These are phyloP conservation scores for Ranitomeya variabilis DNA, from an alignment of 2,113 vertebrate species.

Conservation along the genomic window DNA sequence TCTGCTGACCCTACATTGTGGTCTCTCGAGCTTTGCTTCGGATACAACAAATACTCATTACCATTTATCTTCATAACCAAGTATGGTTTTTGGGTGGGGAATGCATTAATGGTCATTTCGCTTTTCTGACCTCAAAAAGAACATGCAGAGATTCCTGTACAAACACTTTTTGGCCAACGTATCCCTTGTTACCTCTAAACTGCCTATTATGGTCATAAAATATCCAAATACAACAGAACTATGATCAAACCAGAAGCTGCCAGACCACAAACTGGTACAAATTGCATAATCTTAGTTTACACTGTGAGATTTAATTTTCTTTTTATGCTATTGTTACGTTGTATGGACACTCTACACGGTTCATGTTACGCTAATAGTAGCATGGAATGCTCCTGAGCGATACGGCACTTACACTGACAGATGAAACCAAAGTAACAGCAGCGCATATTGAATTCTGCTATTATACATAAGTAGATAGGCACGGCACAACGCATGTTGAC, in stretches of 20 bases:
- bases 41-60: background rate
- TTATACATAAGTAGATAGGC: conserved; percentile 38
- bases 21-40: no score
- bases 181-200: background rate
- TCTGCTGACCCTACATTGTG: no score
- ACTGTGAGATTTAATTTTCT: conserved; percentile 5
- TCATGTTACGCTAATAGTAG: conserved; percentile 36
- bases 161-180: background rate
- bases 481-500: conserved; percentile 34
- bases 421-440: conserved; percentile 27
- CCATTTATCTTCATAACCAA: background rate
- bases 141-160: conserved; percentile 4
- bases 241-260: conserved; percentile 16
- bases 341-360: background rate
- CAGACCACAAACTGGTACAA: conserved; percentile 42
- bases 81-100: background rate
- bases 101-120: background rate
- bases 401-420: conserved; percentile 22
- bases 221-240: background rate
- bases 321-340: conserved; percentile 24
- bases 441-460: conserved; percentile 10
- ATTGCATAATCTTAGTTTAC: conserved; percentile 26
- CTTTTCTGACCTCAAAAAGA: conserved; percentile 12
- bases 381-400: conserved; percentile 14
- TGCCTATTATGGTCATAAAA: conserved; percentile 40